Percentiles rank a stretch among this genome's conserved stretches.
Evolutionary conservation across 2,113 vertebrate genomes (phyloP).

Genomic region (Corvus hawaiiensis): DNA sequence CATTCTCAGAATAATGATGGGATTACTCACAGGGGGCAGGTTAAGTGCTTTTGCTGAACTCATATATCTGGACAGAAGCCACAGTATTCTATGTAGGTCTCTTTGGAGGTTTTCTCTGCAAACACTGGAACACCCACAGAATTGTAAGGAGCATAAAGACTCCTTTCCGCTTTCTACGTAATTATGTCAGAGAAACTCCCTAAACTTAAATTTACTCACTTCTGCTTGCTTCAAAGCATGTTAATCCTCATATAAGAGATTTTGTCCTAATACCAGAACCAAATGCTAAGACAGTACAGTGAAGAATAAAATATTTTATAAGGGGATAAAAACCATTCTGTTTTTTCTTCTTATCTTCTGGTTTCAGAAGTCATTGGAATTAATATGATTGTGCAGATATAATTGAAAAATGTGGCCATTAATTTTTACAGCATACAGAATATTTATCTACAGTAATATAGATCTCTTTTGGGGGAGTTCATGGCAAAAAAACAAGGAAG

Average conservation of each 20-base stretch:
- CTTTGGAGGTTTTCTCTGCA: background rate
- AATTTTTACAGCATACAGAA: background rate
- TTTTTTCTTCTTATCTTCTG: background rate
- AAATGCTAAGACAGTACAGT: background rate
- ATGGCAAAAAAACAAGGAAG: background rate
- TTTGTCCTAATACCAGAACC: background rate
- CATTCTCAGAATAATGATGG: background rate
- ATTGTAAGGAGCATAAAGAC: background rate
- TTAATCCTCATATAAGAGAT: background rate
- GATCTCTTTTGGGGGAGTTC: background rate
- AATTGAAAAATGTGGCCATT: background rate
- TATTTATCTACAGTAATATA: background rate
- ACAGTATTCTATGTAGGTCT: background rate
- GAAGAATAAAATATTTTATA: background rate
- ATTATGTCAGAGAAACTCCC: background rate
- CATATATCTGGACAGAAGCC: background rate
- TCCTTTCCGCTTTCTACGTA: background rate
- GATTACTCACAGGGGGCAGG: constrained; percentile 13
- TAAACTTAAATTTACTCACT: background rate
- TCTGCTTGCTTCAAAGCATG: background rate
- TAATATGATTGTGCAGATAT: background rate
- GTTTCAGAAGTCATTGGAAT: background rate
- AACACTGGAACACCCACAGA: background rate
- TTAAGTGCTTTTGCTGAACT: constrained; percentile 10
- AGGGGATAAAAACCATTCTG: background rate